These are phyloP conservation scores for Chloroclysta siterata DNA, from an alignment of 2,888 invertebrate species.

Conservation along the genomic window DNA sequence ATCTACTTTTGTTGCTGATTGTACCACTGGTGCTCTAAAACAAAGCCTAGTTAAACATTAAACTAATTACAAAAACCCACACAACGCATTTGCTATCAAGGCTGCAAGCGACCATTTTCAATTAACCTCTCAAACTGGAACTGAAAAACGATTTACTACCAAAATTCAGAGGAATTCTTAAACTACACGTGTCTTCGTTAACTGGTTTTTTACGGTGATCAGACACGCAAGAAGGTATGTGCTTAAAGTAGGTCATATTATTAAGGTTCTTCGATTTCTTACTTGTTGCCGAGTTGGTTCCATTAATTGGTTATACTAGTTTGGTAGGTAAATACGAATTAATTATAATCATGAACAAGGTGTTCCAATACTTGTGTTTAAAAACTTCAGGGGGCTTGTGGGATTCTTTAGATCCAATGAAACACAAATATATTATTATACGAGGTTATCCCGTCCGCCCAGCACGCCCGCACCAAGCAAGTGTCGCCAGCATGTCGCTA, in stretches of 20 bases:
- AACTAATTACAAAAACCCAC: slow-evolving; percentile 5
- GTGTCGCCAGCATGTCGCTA: too few species aligned
- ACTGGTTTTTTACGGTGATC: slow-evolving; percentile 10
- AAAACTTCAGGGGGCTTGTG: too few species aligned
- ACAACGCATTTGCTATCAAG: slow-evolving; percentile 14
- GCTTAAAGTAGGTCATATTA: background rate
- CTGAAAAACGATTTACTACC: slow-evolving; percentile 1
- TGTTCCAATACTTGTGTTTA: too few species aligned
- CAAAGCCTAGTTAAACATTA: slow-evolving; percentile 1
- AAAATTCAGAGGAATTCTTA: background rate
- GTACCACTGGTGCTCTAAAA: too few species aligned
- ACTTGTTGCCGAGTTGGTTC: background rate
- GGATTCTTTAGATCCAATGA: too few species aligned
- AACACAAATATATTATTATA: too few species aligned
- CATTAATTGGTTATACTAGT: too few species aligned
- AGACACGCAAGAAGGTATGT: slow-evolving; percentile 12
- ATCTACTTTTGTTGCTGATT: too few species aligned
- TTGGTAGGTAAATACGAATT: too few species aligned
- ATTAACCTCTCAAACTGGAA: slow-evolving; percentile 5
- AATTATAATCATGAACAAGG: too few species aligned
- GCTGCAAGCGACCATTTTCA: slow-evolving; percentile 14
- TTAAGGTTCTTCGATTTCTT: background rate
- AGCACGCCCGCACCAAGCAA: too few species aligned
- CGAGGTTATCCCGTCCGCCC: too few species aligned
- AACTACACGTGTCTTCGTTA: slow-evolving; percentile 8